Evolutionary conservation across 1,140 invertebrate genomes (phyloP).

Genomic region (Battus philenor): DNA sequence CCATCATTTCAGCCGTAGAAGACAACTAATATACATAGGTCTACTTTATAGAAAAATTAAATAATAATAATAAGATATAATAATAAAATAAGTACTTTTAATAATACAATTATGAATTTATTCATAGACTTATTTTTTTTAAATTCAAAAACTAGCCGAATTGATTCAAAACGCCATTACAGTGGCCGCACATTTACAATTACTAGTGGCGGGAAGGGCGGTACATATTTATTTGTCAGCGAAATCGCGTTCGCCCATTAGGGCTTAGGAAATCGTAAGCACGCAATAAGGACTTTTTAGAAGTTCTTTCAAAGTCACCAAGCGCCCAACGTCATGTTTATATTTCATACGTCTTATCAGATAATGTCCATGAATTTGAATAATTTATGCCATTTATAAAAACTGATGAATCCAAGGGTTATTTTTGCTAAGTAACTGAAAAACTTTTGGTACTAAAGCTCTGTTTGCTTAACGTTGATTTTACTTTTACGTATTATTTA

Average conservation of each 20-base stretch:
- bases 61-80: no score
- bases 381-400: constrained; percentile 15
- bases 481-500: not conserved
- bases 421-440: no score
- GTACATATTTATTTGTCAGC: constrained; percentile 71
- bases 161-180: no score
- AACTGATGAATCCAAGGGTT: not conserved
- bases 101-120: no score
- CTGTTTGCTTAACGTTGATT: not conserved
- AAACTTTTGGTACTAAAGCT: no score
- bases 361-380: constrained; percentile 22
- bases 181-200: constrained; percentile 42
- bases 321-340: constrained; percentile 32
- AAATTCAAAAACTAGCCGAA: no score
- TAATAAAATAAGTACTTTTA: no score
- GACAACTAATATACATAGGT: no score
- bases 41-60: no score
- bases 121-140: no score
- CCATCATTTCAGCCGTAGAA: no score
- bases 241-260: constrained; percentile 63
- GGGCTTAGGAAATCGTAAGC: constrained; percentile 50
- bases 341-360: constrained; percentile 36
- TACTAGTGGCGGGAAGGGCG: constrained; percentile 42
- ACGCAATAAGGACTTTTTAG: constrained; percentile 63
- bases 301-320: constrained; percentile 32